A percentile compares a stretch with the other conserved stretches of the same genome.
Evolutionary conservation across 2,113 vertebrate species (phyloP).

Genomic region (Megalops atlanticus): DNA sequence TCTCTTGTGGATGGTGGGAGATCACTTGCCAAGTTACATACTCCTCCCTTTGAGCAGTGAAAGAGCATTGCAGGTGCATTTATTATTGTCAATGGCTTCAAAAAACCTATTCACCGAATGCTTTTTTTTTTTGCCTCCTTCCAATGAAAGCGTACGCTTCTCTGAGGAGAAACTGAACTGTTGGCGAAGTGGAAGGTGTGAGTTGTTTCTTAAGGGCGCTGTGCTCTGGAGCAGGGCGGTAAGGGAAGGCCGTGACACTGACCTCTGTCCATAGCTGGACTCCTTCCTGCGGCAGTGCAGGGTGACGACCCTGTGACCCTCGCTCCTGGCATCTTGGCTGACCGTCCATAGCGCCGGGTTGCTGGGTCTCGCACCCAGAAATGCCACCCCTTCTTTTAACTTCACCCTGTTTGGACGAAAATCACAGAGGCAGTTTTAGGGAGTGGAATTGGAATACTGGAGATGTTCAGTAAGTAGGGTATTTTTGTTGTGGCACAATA

Average conservation of each 20-base stretch:
- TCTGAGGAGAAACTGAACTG: not conserved
- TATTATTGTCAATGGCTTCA: not conserved
- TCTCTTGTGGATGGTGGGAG: conserved; percentile 13
- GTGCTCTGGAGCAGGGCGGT: not conserved
- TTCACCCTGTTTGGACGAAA: conserved; percentile 76
- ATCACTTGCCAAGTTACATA: not conserved
- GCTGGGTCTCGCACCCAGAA: conserved; percentile 80
- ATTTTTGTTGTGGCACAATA: not conserved
- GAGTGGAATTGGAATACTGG: not conserved
- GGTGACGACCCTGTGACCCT: conserved; percentile 77
- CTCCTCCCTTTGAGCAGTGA: not conserved
- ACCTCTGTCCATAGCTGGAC: conserved; percentile 73
- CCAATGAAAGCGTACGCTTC: not conserved
- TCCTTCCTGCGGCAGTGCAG: conserved; percentile 82
- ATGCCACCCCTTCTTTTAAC: conserved; percentile 84
- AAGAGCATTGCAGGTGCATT: not conserved
- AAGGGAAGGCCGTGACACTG: not conserved
- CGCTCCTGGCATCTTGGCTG: conserved; percentile 71
- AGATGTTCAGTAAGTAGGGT: not conserved
- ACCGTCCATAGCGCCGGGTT: conserved; percentile 85
- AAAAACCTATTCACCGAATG: not conserved
- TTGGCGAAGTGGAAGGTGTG: not conserved
- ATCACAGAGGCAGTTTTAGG: not conserved
- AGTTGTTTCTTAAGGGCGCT: not conserved
- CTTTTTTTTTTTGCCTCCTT: not conserved